A percentile compares a stretch with the other conserved stretches of the same genome.
Evolutionary conservation across 2,888 invertebrate genomes (phyloP).

Genomic region (Lordiphosa fenestrarum): DNA sequence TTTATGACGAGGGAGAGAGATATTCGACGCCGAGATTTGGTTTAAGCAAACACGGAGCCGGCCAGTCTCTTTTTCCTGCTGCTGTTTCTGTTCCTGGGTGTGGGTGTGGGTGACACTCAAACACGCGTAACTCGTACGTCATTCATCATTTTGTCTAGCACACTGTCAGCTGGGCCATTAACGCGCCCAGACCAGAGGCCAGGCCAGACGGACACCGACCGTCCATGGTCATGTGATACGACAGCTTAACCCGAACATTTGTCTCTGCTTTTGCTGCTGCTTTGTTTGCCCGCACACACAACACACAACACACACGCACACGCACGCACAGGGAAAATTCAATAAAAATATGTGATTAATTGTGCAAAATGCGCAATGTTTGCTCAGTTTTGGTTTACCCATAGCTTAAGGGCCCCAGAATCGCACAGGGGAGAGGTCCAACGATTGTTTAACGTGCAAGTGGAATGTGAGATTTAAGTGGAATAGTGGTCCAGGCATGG

Average conservation of each 20-base stretch:
- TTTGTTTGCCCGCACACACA: conserved; percentile 36
- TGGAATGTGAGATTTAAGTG: too few species aligned
- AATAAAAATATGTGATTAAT: conserved; percentile 71
- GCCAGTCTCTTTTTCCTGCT: conserved; percentile 1
- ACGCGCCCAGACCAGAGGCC: conserved; percentile 33
- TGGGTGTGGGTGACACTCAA: conserved; percentile 17
- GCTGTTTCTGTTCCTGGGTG: too few species aligned
- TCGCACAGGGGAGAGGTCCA: conserved; percentile 11
- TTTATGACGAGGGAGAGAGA: conserved; percentile 47
- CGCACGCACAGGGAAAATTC: conserved; percentile 37
- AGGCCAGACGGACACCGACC: background rate
- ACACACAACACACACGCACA: conserved; percentile 1
- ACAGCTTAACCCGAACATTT: conserved; percentile 51
- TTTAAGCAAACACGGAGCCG: conserved; percentile 29
- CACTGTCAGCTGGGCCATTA: conserved; percentile 68
- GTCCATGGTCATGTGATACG: conserved; percentile 42
- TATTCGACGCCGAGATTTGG: conserved; percentile 4
- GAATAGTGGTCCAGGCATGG: too few species aligned
- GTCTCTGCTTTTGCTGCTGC: conserved; percentile 34
- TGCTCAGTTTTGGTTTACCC: conserved; percentile 57
- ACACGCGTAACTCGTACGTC: conserved; percentile 36
- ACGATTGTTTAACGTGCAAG: conserved; percentile 7
- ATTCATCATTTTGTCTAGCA: conserved; percentile 60
- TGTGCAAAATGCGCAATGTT: conserved; percentile 63
- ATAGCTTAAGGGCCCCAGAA: conserved; percentile 6